phyloP scores from a whole-genome alignment of 2,888 invertebrate genomes.

The Tenthredo distinguenda region DNA sequence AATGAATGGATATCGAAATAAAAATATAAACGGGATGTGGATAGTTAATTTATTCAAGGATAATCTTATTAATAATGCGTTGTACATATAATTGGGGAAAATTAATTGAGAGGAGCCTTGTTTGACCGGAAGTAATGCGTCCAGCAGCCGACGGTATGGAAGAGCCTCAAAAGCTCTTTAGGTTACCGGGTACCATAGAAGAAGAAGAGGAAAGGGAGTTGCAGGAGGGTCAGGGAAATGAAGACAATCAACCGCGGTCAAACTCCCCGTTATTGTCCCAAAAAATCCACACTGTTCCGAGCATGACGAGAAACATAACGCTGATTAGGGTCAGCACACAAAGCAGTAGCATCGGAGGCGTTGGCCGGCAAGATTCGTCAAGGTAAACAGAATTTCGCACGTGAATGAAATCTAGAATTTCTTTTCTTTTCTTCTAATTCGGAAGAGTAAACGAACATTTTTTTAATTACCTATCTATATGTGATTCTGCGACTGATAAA shows the following conservation, averaged over 20 bases:
- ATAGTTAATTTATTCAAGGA: neutral
- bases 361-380: constrained; percentile 81
- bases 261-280: constrained; percentile 70
- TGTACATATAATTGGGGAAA: neutral
- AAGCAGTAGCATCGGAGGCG: constrained; percentile 82
- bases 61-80: neutral
- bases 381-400: constrained; percentile 74
- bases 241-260: constrained; percentile 59
- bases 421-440: neutral
- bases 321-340: constrained; percentile 82
- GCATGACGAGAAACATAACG: constrained; percentile 76
- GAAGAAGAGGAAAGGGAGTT: constrained; percentile 71
- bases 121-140: constrained; percentile 26
- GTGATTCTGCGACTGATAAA: too few species aligned
- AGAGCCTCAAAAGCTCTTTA: constrained; percentile 72
- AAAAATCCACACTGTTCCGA: constrained; percentile 61
- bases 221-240: constrained; percentile 54
- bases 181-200: constrained; percentile 74
- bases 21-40: neutral
- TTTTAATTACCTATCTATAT: too few species aligned
- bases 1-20: too few species aligned
- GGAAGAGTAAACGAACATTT: neutral
- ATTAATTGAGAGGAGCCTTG: neutral
- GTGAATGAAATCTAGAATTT: neutral
- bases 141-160: constrained; percentile 64